phyloP scores from a whole-genome alignment of 37 sponge, comb jelly and placozoan species.

The Tethya wilhelma region DNA sequence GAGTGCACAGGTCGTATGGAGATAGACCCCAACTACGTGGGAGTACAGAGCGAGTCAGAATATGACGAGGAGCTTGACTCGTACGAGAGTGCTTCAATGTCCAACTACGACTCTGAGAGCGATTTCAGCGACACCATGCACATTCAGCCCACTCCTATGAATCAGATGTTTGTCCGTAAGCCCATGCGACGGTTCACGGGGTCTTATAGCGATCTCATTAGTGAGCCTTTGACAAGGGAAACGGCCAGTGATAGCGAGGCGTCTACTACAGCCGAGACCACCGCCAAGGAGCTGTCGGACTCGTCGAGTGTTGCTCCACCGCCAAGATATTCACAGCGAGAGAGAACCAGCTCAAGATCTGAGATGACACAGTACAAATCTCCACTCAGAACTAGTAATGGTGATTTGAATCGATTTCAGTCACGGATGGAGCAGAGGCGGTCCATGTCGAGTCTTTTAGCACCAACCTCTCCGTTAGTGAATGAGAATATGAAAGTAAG shows the following conservation, averaged over 20 bases:
- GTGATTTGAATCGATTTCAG: background rate
- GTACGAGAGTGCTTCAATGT: background rate
- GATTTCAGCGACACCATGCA: background rate
- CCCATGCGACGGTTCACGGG: background rate
- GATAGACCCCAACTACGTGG: background rate
- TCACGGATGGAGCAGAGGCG: background rate
- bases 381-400: too few species aligned
- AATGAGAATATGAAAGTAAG: constrained; percentile 27
- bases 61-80: background rate
- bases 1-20: background rate
- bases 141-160: constrained; percentile 9
- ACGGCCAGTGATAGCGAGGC: background rate
- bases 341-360: background rate
- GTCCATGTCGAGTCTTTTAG: constrained; percentile 11
- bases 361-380: too few species aligned
- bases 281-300: background rate
- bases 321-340: background rate
- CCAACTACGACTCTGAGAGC: background rate
- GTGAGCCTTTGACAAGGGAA: too few species aligned
- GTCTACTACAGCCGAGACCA: background rate
- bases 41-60: background rate
- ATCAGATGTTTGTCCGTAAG: constrained; percentile 4
- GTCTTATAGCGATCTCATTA: too few species aligned
- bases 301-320: background rate
- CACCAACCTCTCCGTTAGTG: background rate